phyloP scores from a whole-genome alignment of 2,797 vertebrate genomes.

The Cryptoblepharus egeriae region DNA sequence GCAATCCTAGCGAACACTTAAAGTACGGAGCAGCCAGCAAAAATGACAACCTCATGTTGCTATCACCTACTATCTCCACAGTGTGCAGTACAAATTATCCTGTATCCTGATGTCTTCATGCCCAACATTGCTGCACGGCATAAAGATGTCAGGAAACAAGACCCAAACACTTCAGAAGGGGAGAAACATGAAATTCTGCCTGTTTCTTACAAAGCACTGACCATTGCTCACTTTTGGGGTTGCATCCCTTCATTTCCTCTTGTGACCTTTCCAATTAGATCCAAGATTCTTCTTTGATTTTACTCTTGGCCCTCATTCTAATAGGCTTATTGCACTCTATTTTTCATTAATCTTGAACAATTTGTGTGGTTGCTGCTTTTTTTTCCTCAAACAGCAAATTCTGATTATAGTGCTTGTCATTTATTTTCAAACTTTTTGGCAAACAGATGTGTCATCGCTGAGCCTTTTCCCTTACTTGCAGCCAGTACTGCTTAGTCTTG shows the following conservation, averaged over 20 bases:
- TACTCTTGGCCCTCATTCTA: background rate
- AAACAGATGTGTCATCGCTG: background rate
- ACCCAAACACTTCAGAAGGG: background rate
- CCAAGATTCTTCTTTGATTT: background rate
- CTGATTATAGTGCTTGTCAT: background rate
- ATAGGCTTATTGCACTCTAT: background rate
- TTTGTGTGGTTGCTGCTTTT: conserved; percentile 7
- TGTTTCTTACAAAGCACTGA: background rate
- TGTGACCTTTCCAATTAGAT: background rate
- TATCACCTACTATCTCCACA: background rate
- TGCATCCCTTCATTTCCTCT: background rate
- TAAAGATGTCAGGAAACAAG: background rate
- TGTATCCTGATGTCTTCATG: background rate
- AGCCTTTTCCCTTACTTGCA: background rate
- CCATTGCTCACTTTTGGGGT: background rate
- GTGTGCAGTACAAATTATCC: background rate
- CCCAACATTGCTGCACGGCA: background rate
- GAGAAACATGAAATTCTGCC: background rate
- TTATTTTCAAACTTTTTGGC: conserved; percentile 32
- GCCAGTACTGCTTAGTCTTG: conserved; percentile 3
- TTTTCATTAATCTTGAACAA: background rate
- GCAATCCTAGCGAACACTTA: background rate
- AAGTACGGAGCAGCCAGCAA: background rate
- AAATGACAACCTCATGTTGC: background rate
- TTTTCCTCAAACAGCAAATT: conserved; percentile 7